Percentiles rank a stretch among this genome's conserved stretches.
Conservation (phyloP, 2,888 invertebrate genomes). For the Cheilosia impressa region DNA sequence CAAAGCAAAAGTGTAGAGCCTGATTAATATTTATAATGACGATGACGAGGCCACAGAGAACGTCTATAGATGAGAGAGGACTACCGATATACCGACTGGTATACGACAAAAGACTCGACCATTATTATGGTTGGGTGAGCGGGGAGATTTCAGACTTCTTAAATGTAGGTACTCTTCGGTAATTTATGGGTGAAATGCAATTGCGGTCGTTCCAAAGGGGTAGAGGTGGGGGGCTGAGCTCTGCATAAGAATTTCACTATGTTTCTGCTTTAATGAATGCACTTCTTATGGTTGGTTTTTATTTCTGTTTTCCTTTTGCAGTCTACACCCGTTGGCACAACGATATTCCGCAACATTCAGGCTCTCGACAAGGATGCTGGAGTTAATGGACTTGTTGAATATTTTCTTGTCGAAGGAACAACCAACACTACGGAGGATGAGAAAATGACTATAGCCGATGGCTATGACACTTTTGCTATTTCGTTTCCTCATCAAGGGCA, state of each 20-base stretch:
- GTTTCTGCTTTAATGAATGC: conserved; percentile 65
- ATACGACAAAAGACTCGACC: conserved; percentile 37
- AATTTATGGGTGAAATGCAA: conserved; percentile 72
- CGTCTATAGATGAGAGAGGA: conserved; percentile 50
- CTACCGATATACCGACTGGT: conserved; percentile 55
- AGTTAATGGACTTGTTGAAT: conserved; percentile 94
- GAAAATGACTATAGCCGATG: conserved; percentile 89
- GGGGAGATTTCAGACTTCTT: background rate
- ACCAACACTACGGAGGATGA: conserved; percentile 84
- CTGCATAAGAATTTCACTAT: conserved; percentile 61
- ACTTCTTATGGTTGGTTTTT: conserved; percentile 22
- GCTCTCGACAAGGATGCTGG: conserved; percentile 94
- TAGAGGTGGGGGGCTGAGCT: background rate
- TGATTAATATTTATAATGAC: conserved; percentile 77
- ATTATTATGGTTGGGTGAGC: conserved; percentile 12
- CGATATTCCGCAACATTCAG: conserved; percentile 91
- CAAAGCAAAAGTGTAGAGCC: conserved; percentile 64
- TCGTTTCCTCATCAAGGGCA: conserved; percentile 95
- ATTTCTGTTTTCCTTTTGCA: conserved; percentile 82
- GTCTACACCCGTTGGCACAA: conserved; percentile 93
- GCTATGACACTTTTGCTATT: conserved; percentile 92
- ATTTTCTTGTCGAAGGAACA: conserved; percentile 90
- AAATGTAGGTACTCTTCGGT: conserved; percentile 29
- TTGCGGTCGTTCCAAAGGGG: conserved; percentile 25
- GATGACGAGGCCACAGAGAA: conserved; percentile 62